Evolutionary conservation across 2,888 invertebrate species (phyloP), one percentile per base, ranked within the genome.

Genomic region (Clivina fossor): DNA sequence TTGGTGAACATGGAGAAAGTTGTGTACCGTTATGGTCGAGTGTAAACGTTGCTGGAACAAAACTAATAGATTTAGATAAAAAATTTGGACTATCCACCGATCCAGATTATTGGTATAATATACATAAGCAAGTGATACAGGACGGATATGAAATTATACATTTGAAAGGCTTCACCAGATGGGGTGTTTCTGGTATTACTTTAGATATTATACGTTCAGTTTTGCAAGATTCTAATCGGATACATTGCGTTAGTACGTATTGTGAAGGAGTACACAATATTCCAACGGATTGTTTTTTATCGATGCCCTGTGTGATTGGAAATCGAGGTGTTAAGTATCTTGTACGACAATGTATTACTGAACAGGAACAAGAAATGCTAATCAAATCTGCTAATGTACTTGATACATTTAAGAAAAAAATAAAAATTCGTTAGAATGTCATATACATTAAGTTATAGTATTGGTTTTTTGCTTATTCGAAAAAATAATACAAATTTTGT

Each of bases 151-250:
- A 18, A 19, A n/a, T 53, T 4, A 18, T 33, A 13, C 13, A 15
- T 9, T 18, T 44, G 16, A 43, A 53, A 35, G 93, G 93, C 2
- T 93, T 92, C 76, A 93, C 93, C 0, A 90, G 90, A 16, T 93
- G 92, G 92, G 93, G 92, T 9, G 90, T 93, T 62, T 92, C 92
- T 2, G 78, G 91, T 33, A 89, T 89, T 64, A 81, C 87, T 3
- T 79, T 89, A 1, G 78, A 85, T 60, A 74, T 93, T 37, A 81
- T 83, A n/a, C 78, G 81, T 46, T 80, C 86, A 30, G 82, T 92
- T 50, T 72, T 92, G 53, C 78, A 82, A 58, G 91, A 93, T 68
- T 80, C 84, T 1, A 80, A 82, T 68, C 84, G 70, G 38, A 72
- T 78, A 58, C 73, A 74, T 56, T 74, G 78, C 2, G 73, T 80